Evolutionary conservation across 2,888 invertebrate species (phyloP).

Genomic region (Spatulosminthurus flaviceps): DNA sequence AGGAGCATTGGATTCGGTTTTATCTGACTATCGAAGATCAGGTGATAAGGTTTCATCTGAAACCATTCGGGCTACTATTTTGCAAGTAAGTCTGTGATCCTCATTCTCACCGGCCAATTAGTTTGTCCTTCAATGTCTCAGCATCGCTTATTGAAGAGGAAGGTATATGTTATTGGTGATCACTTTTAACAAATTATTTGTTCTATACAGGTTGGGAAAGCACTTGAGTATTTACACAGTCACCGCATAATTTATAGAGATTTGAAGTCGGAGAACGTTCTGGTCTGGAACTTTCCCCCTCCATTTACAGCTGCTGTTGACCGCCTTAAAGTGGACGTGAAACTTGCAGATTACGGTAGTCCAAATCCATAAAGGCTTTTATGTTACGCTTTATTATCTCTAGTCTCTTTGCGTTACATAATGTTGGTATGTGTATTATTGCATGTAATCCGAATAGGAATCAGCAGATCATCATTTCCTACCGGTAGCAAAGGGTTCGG

Average conservation of each 20-base stretch:
- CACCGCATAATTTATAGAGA: constrained; percentile 92
- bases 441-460: too few species aligned
- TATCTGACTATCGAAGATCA: constrained; percentile 85
- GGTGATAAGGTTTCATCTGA: constrained; percentile 84
- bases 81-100: constrained; percentile 82
- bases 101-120: too few species aligned
- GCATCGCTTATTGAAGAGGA: too few species aligned
- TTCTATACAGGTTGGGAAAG: constrained; percentile 78
- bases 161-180: too few species aligned
- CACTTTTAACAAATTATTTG: constrained; percentile 40
- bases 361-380: too few species aligned
- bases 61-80: constrained; percentile 82
- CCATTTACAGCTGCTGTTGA: constrained; percentile 68
- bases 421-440: constrained; percentile 47
- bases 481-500: constrained; percentile 97
- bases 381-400: too few species aligned
- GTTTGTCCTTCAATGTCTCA: too few species aligned
- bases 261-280: constrained; percentile 94
- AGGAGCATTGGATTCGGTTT: constrained; percentile 85
- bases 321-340: constrained; percentile 76
- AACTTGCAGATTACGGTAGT: constrained; percentile 93
- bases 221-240: constrained; percentile 93
- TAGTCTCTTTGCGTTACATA: constrained; percentile 29
- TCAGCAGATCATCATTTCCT: constrained; percentile 85
- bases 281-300: constrained; percentile 95